These are phyloP conservation scores for Cheilosia urbana DNA, from an alignment of 2,888 invertebrate genomes.

Conservation along the genomic window DNA sequence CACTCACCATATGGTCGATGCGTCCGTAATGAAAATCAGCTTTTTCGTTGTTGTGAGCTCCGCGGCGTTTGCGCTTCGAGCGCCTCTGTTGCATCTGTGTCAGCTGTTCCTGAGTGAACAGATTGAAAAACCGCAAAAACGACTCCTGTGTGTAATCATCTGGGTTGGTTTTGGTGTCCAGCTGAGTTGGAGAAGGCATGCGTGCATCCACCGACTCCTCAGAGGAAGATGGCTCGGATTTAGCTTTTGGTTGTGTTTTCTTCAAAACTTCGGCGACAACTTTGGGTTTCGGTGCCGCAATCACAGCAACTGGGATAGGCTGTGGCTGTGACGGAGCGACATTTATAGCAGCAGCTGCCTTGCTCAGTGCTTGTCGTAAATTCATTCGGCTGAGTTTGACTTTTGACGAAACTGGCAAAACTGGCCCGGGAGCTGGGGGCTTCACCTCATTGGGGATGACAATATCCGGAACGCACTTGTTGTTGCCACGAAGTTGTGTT, in stretches of 20 bases:
- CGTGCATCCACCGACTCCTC: conserved; percentile 78
- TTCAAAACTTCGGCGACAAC: conserved; percentile 13
- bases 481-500: conserved; percentile 24
- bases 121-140: conserved; percentile 81
- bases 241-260: conserved; percentile 59
- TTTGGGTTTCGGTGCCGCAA: neutral
- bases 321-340: conserved; percentile 62
- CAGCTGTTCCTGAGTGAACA: conserved; percentile 80
- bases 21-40: conserved; percentile 83
- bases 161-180: conserved; percentile 76
- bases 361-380: conserved; percentile 81
- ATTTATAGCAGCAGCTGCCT: conserved; percentile 79
- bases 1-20: conserved; percentile 78
- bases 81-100: conserved; percentile 81
- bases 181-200: conserved; percentile 34
- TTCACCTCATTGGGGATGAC: conserved; percentile 37
- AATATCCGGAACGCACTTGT: conserved; percentile 4
- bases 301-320: conserved; percentile 48
- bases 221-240: conserved; percentile 77
- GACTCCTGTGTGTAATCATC: conserved; percentile 80
- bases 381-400: conserved; percentile 81
- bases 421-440: conserved; percentile 33
- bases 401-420: conserved; percentile 76
- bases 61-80: conserved; percentile 82
- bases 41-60: conserved; percentile 81